These are phyloP conservation scores for Labrus mixtus DNA, from an alignment of 2,113 vertebrate species.

Conservation along the genomic window DNA sequence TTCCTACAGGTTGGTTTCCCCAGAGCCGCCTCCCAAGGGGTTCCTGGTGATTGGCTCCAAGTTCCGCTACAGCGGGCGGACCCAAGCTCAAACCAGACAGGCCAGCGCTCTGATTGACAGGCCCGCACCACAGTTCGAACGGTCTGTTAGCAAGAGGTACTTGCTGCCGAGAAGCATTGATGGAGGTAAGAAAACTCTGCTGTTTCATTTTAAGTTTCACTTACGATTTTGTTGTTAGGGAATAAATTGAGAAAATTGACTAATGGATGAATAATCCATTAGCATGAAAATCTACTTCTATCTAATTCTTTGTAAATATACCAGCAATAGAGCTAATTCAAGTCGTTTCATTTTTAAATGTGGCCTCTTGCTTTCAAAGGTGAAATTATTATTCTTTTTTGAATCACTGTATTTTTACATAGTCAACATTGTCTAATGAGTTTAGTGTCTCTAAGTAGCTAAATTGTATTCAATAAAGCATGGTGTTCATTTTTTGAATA, in stretches of 20 bases:
- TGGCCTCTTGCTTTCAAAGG: no score
- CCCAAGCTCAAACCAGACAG: constrained; percentile 97
- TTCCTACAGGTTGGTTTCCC: constrained; percentile 91
- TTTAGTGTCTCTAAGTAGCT: no score
- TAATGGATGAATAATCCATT: not conserved
- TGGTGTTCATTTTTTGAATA: not conserved
- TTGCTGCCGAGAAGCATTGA: constrained; percentile 96
- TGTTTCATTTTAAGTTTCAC: not conserved
- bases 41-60: constrained; percentile 99
- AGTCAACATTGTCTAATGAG: no score
- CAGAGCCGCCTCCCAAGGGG: constrained; percentile 96
- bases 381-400: no score
- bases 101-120: constrained; percentile 97
- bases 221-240: not conserved
- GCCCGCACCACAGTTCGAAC: constrained; percentile 95
- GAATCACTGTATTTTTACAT: no score
- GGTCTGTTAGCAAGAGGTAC: constrained; percentile 97
- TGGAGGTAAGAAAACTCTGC: constrained; percentile 86
- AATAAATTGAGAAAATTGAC: not conserved
- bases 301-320: no score
- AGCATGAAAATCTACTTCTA: no score
- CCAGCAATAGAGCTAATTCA: no score
- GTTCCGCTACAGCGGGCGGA: constrained; percentile 98
- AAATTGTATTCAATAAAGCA: constrained; percentile 4
- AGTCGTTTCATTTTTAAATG: no score